Conservation (phyloP, 2,113 vertebrate genomes). For the Micronycteris hirsuta region DNA sequence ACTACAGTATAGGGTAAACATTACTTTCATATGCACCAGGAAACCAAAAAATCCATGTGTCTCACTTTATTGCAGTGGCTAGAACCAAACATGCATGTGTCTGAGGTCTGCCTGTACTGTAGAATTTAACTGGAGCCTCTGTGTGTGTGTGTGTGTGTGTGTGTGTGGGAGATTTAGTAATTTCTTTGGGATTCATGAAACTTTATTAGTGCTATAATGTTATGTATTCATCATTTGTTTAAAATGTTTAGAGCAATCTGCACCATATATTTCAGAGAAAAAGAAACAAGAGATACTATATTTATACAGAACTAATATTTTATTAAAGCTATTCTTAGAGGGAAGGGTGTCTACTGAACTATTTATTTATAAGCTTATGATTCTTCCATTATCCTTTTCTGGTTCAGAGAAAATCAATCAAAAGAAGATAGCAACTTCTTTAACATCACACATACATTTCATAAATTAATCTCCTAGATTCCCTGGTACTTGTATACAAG, state of each 20-base stretch:
- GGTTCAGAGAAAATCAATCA: neutral
- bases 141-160: neutral
- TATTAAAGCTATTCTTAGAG: neutral
- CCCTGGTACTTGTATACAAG: neutral
- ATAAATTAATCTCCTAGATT: neutral
- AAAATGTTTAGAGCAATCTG: constrained; percentile 57
- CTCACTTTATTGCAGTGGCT: neutral
- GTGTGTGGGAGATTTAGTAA: neutral
- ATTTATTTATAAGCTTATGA: neutral
- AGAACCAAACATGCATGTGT: neutral
- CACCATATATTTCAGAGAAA: neutral
- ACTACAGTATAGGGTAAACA: neutral
- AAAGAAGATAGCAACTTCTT: neutral
- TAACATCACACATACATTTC: neutral
- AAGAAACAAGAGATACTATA: neutral
- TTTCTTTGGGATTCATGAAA: constrained; percentile 65
- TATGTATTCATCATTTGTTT: constrained; percentile 32
- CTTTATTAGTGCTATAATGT: constrained; percentile 46
- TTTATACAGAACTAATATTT: neutral
- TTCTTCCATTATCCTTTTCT: neutral
- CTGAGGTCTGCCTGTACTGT: neutral
- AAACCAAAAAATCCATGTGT: neutral
- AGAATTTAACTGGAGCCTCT: neutral
- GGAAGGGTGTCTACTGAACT: neutral
- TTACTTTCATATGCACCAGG: neutral